A percentile compares a stretch with the other conserved stretches of the same genome.
phyloP scores from a whole-genome alignment of 2,888 invertebrate species.

The Leptopilina myrica region DNA sequence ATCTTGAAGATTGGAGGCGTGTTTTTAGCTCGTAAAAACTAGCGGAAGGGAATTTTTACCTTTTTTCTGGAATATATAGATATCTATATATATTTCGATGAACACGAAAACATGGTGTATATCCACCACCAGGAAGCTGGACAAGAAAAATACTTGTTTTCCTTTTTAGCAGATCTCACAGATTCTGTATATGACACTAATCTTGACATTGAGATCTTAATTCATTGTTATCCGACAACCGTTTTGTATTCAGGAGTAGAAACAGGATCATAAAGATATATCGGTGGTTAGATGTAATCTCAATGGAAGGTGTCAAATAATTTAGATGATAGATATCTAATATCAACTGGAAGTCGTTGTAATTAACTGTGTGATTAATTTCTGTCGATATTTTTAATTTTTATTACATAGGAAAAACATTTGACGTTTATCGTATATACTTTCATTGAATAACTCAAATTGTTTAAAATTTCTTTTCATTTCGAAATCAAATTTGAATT shows the following conservation, averaged over 20 bases:
- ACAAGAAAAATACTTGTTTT: constrained; percentile 27
- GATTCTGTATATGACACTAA: not conserved
- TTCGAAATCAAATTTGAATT: too few relatives aligned
- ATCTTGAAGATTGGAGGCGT: constrained; percentile 33
- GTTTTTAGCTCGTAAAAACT: constrained; percentile 35
- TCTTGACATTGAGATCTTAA: constrained; percentile 19
- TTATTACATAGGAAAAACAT: too few relatives aligned
- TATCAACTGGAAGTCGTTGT: constrained; percentile 6
- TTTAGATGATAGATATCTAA: constrained; percentile 23
- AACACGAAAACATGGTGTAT: constrained; percentile 35
- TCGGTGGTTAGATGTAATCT: not conserved
- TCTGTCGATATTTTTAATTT: not conserved
- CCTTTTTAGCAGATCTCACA: not conserved
- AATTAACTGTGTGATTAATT: not conserved
- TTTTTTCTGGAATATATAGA: not conserved
- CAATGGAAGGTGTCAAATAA: constrained; percentile 22
- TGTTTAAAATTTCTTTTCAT: too few relatives aligned
- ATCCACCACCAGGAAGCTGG: constrained; percentile 33
- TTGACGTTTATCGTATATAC: too few relatives aligned
- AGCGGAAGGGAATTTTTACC: constrained; percentile 17
- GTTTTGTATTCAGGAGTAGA: constrained; percentile 39
- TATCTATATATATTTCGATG: not conserved
- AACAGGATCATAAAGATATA: constrained; percentile 28
- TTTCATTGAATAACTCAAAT: too few relatives aligned
- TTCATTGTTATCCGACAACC: constrained; percentile 24